Percentiles rank a stretch among this genome's conserved stretches.
phyloP scores from a whole-genome alignment of 2,113 vertebrate species.

The Muntiacus reevesi region DNA sequence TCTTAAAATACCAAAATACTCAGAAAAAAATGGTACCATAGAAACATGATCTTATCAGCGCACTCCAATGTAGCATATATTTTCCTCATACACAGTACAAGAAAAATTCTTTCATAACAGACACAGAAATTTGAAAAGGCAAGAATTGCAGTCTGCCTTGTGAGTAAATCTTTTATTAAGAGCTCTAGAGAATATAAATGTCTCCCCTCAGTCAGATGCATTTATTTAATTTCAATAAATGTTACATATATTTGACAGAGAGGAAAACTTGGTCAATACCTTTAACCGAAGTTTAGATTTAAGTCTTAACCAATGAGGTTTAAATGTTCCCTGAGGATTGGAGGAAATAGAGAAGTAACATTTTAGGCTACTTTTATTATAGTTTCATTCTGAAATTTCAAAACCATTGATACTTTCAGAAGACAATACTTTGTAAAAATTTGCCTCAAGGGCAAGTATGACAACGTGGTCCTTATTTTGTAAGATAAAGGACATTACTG shows the following conservation, averaged over 20 bases:
- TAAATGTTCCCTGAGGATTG: neutral
- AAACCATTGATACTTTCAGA: neutral
- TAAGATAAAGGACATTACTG: neutral
- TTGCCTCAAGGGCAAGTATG: neutral
- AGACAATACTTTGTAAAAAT: neutral
- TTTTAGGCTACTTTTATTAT: neutral
- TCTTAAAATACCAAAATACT: slow-evolving; percentile 63
- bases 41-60: slow-evolving; percentile 44
- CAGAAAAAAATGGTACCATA: neutral
- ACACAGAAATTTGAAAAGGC: slow-evolving; percentile 11
- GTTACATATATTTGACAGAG: neutral
- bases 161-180: neutral
- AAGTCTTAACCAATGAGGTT: neutral
- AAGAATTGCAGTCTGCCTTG: neutral
- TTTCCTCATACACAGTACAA: slow-evolving; percentile 24
- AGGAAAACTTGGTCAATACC: neutral
- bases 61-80: neutral
- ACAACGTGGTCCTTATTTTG: neutral
- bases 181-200: neutral
- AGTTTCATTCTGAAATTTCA: neutral
- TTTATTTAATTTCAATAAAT: slow-evolving; percentile 17
- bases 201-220: neutral
- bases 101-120: slow-evolving; percentile 22
- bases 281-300: neutral
- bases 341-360: neutral